A percentile compares a stretch with the other conserved stretches of the same genome.
These are phyloP conservation scores for Mystacornis crossleyi DNA, from an alignment of 2,113 vertebrate genomes.

Conservation along the genomic window DNA sequence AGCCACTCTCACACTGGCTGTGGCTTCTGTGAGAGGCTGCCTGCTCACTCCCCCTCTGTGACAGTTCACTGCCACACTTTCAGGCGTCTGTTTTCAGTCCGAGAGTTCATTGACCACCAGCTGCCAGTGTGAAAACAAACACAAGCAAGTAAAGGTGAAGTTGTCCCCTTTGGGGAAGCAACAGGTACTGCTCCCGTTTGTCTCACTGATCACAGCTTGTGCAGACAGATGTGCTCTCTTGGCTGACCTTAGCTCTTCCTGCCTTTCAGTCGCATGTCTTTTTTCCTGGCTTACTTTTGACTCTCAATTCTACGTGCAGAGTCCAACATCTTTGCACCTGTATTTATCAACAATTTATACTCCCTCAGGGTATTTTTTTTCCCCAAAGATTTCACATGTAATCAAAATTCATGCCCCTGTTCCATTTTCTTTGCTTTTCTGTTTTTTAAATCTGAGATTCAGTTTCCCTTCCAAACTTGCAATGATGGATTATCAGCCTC, in stretches of 20 bases:
- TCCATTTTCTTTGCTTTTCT: not conserved
- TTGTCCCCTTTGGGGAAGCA: not conserved
- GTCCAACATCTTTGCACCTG: not conserved
- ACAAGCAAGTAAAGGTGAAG: not conserved
- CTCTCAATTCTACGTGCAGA: not conserved
- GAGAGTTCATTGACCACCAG: accelerated
- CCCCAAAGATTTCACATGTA: not conserved
- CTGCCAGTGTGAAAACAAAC: not conserved
- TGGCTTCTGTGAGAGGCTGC: not conserved
- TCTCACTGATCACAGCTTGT: not conserved
- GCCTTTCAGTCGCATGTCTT: not conserved
- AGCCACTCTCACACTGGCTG: not conserved
- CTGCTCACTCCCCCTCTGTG: not conserved
- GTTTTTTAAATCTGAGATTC: not conserved
- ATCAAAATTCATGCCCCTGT: not conserved
- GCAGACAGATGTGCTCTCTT: not conserved
- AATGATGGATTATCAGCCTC: not conserved
- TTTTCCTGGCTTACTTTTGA: not conserved
- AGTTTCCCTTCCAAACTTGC: not conserved
- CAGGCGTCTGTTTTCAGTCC: not conserved
- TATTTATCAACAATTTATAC: not conserved
- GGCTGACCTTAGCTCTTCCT: not conserved
- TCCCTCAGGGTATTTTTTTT: not conserved
- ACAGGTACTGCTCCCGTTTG: not conserved
- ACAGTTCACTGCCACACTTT: not conserved